phyloP scores from a whole-genome alignment of 1,140 invertebrate genomes.

The Musca domestica region DNA sequence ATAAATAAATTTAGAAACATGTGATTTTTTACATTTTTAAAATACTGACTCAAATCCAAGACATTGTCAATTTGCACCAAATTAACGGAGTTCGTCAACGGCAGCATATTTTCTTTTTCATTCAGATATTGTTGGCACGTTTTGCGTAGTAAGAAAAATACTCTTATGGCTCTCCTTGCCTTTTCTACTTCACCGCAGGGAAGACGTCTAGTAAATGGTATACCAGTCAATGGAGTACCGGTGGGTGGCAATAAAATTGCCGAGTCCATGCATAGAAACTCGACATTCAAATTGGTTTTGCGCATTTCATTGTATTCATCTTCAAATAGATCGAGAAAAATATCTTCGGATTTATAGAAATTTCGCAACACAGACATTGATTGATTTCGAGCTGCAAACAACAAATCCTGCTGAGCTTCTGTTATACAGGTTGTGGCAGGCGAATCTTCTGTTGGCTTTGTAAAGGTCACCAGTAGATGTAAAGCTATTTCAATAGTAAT shows the following conservation, averaged over 20 bases:
- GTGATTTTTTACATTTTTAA: not conserved
- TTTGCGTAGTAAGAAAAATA: constrained; percentile 89
- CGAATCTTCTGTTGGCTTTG: constrained; percentile 54
- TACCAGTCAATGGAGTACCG: constrained; percentile 94
- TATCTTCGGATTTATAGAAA: constrained; percentile 97
- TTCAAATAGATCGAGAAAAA: constrained; percentile 99
- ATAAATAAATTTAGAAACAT: not conserved
- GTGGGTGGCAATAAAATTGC: constrained; percentile 92
- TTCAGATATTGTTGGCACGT: constrained; percentile 77
- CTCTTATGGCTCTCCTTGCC: constrained; percentile 87
- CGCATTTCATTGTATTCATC: constrained; percentile 93
- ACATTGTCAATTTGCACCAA: constrained; percentile 90
- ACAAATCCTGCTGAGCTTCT: constrained; percentile 56
- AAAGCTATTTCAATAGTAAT: constrained; percentile 89
- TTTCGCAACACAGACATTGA: constrained; percentile 83
- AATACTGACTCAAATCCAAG: constrained; percentile 83
- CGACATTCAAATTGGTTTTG: constrained; percentile 83
- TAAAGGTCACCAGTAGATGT: constrained; percentile 68
- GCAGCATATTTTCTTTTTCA: constrained; percentile 83
- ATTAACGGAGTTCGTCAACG: constrained; percentile 84
- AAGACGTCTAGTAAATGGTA: constrained; percentile 89
- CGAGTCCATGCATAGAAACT: constrained; percentile 94
- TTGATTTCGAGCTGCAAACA: constrained; percentile 73
- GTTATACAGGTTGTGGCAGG: constrained; percentile 51
- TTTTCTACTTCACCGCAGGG: constrained; percentile 96